Evolutionary conservation across 2,888 invertebrate species (phyloP).

Genomic region (Agrochola lota): DNA sequence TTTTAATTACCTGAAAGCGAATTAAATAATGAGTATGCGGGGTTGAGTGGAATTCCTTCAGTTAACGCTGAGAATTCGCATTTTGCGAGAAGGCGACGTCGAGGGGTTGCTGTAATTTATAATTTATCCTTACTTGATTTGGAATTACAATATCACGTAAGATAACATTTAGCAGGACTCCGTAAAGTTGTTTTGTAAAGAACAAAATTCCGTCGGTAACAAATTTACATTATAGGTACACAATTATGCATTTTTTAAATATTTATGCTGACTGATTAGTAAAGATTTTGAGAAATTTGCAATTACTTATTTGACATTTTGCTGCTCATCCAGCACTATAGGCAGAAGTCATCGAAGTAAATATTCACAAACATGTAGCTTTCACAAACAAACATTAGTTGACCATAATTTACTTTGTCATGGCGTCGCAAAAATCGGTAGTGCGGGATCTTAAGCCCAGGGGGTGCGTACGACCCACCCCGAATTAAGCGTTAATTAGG

Average conservation of each 20-base stretch:
- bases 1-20: slow-evolving; percentile 90
- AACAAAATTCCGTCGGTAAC: slow-evolving; percentile 6
- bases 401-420: slow-evolving; percentile 44
- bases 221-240: not conserved
- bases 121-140: slow-evolving; percentile 71
- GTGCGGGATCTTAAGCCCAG: slow-evolving; percentile 56
- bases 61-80: slow-evolving; percentile 66
- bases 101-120: slow-evolving; percentile 66
- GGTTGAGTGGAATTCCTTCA: slow-evolving; percentile 70
- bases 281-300: not conserved
- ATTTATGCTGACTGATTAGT: not conserved
- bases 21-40: slow-evolving; percentile 85
- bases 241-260: not conserved
- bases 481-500: slow-evolving; percentile 89
- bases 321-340: no score
- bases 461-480: slow-evolving; percentile 65
- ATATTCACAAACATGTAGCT: slow-evolving; percentile 6
- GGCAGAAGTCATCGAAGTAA: not conserved
- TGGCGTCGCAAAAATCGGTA: slow-evolving; percentile 61
- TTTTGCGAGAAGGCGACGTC: slow-evolving; percentile 48
- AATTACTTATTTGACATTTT: not conserved
- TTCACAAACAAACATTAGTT: slow-evolving; percentile 32
- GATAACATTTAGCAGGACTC: slow-evolving; percentile 57
- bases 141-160: slow-evolving; percentile 66
- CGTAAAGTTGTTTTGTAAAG: slow-evolving; percentile 39